A percentile compares a stretch with the other conserved stretches of the same genome.
These are phyloP conservation scores for Phyllopteryx taeniolatus DNA, from an alignment of 2,113 vertebrate species.

Conservation along the genomic window DNA sequence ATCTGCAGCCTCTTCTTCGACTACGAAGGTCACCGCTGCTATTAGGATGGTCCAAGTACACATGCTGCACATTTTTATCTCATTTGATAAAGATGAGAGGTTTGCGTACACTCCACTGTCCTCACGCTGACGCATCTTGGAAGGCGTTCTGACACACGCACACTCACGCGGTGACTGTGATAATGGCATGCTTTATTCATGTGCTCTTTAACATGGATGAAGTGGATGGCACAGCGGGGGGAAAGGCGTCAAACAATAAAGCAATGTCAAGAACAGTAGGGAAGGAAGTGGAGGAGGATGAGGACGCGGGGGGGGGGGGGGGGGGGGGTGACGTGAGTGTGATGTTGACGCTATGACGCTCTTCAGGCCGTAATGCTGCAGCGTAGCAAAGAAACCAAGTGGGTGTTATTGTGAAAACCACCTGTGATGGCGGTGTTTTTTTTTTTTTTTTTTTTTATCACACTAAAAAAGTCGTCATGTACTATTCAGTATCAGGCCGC, in stretches of 20 bases:
- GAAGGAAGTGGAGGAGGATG: conserved; percentile 20
- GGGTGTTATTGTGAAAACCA: conserved; percentile 18
- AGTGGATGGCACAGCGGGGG: not conserved
- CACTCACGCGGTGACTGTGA: not conserved
- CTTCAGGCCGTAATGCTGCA: conserved; percentile 6
- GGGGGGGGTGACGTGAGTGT: conserved; percentile 6
- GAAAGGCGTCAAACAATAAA: conserved; percentile 8
- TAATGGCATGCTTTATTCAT: conserved; percentile 48
- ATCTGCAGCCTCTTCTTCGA: conserved; percentile 11
- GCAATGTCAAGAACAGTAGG: conserved; percentile 7
- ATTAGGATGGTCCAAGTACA: conserved; percentile 20
- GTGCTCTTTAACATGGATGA: conserved; percentile 37
- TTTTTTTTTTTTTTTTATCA: conserved; percentile 14
- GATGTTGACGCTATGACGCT: conserved; percentile 1
- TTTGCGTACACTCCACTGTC: not conserved
- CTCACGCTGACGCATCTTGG: not conserved
- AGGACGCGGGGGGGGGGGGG: conserved; percentile 5
- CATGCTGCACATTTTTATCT: conserved; percentile 33
- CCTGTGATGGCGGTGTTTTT: conserved; percentile 20
- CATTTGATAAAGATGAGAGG: conserved; percentile 34
- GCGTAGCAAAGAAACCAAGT: not conserved
- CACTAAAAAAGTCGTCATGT: not conserved
- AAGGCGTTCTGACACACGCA: conserved; percentile 1
- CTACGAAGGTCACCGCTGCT: conserved; percentile 49
- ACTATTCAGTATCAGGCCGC: not conserved